A percentile compares a stretch with the other conserved stretches of the same genome.
Conservation (phyloP, 2,888 invertebrate species). For the Netelia virgata region DNA sequence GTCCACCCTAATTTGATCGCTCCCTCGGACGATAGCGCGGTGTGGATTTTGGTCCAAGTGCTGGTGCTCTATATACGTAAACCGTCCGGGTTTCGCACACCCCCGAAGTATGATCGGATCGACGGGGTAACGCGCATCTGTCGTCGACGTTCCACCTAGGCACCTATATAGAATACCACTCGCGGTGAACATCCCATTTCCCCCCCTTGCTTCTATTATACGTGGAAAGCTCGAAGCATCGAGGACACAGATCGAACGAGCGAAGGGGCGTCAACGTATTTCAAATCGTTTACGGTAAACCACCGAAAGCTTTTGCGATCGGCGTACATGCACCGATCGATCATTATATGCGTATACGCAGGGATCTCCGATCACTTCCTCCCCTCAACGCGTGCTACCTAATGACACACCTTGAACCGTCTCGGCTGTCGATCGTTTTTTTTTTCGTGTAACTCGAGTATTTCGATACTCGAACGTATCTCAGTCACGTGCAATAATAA, state of each 20-base stretch:
- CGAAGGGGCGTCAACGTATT: slow-evolving; percentile 42
- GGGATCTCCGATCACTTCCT: neutral
- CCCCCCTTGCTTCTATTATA: slow-evolving; percentile 17
- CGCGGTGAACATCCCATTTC: slow-evolving; percentile 13
- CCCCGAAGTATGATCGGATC: neutral
- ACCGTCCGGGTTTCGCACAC: neutral
- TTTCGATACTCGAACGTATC: neutral
- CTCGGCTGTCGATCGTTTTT: no score
- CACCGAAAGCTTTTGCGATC: slow-evolving; percentile 22
- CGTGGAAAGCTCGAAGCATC: slow-evolving; percentile 48
- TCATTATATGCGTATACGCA: slow-evolving; percentile 20
- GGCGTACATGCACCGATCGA: slow-evolving; percentile 30
- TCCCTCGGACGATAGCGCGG: slow-evolving; percentile 30
- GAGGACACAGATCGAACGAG: slow-evolving; percentile 41
- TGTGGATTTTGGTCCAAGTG: slow-evolving; percentile 34
- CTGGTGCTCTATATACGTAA: neutral
- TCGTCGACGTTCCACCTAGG: slow-evolving; percentile 40
- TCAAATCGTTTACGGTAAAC: slow-evolving; percentile 50
- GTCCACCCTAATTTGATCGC: slow-evolving; percentile 78
- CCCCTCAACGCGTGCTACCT: neutral
- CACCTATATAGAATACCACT: slow-evolving; percentile 17
- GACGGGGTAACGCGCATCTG: slow-evolving; percentile 41
- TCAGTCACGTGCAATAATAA: neutral
- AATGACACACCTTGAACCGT: no score
- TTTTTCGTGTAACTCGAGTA: no score